Evolutionary conservation across 2,113 vertebrate species (phyloP).

Genomic region (Pollimyrus isidori): DNA sequence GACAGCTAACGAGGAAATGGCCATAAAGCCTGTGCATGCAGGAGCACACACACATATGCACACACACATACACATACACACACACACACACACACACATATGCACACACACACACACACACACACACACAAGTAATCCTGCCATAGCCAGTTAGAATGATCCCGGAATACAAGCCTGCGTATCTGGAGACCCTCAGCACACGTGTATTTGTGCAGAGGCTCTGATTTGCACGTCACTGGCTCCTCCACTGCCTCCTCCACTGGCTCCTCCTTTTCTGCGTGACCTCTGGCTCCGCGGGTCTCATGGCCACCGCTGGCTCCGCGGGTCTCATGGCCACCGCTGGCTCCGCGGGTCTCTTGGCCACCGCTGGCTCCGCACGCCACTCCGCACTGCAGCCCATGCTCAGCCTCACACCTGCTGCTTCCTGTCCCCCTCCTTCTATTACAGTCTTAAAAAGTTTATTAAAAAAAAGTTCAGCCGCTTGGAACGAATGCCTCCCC

Average conservation of each 20-base stretch:
- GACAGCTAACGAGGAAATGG: neutral
- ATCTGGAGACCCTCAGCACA: neutral
- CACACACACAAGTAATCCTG: neutral
- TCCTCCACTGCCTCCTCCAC: neutral
- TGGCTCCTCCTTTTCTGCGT: neutral
- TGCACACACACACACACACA: neutral
- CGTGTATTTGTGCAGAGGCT: neutral
- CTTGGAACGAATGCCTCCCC: neutral
- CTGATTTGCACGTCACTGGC: neutral
- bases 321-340: too few relatives aligned
- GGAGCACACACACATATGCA: too few relatives aligned
- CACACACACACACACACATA: neutral
- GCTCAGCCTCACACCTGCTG: neutral
- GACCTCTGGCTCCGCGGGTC: neutral
- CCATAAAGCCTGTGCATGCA: neutral
- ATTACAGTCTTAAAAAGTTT: conserved; percentile 2
- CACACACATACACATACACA: too few relatives aligned
- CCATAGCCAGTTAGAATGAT: neutral
- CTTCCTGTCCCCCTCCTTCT: neutral
- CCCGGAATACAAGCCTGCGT: neutral
- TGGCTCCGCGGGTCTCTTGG: too few relatives aligned
- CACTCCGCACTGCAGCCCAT: neutral
- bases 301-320: too few relatives aligned
- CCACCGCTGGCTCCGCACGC: neutral
- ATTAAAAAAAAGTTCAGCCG: neutral